These are phyloP conservation scores for Fulmarus glacialis DNA, from an alignment of 2,113 vertebrate genomes.

Conservation along the genomic window DNA sequence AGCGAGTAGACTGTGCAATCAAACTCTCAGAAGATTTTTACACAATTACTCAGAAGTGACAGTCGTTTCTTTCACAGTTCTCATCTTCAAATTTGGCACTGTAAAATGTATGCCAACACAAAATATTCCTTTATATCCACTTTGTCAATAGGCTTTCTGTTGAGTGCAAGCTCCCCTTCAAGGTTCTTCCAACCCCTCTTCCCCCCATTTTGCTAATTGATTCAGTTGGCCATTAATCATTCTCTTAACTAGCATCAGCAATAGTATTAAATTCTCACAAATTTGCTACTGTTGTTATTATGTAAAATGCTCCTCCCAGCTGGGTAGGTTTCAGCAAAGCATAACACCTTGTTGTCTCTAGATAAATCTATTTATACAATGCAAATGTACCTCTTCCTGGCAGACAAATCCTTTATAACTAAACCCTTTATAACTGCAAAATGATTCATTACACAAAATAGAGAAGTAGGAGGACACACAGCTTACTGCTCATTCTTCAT, in stretches of 20 bases:
- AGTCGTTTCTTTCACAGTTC: background rate
- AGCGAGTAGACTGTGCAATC: background rate
- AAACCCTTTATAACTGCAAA: background rate
- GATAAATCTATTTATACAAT: constrained; percentile 29
- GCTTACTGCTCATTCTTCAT: background rate
- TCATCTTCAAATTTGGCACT: background rate
- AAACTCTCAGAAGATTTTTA: background rate
- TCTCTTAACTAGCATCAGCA: background rate
- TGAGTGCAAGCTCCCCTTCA: background rate
- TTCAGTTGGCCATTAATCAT: background rate
- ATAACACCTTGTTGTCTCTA: background rate
- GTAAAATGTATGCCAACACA: background rate
- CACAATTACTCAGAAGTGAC: background rate
- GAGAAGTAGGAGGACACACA: background rate
- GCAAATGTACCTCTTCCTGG: background rate
- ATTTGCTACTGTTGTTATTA: background rate
- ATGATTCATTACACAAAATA: background rate
- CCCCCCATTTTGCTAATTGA: background rate
- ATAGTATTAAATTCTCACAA: background rate
- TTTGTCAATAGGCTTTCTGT: background rate
- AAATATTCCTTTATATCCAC: background rate
- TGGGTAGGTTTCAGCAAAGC: background rate
- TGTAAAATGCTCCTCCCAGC: background rate
- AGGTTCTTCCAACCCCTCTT: background rate
- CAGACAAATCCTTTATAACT: background rate